Conservation (phyloP, 2,888 invertebrate genomes). For the Agelastica alni region DNA sequence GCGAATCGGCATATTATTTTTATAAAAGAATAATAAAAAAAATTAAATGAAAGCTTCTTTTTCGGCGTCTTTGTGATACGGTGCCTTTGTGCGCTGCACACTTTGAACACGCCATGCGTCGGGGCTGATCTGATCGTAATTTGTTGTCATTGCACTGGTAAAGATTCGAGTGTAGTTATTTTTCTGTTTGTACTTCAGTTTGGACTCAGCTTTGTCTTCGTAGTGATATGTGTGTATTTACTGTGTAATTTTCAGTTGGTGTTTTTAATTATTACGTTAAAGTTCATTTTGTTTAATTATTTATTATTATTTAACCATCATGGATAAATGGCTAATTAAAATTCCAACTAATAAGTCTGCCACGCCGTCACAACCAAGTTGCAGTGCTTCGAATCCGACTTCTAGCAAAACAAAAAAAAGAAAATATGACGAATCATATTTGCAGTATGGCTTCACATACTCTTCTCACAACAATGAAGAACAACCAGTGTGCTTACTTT, state of each 20-base stretch:
- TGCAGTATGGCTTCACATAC: constrained; percentile 10
- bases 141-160: constrained; percentile 11
- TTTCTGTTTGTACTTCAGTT: too few species aligned
- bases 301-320: constrained; percentile 10
- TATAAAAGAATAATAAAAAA: too few species aligned
- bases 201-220: too few species aligned
- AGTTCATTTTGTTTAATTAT: constrained; percentile 10
- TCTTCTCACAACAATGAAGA: constrained; percentile 11
- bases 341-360: constrained; percentile 10
- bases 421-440: constrained; percentile 5
- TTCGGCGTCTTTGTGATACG: too few species aligned
- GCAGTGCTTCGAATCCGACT: constrained; percentile 7
- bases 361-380: constrained; percentile 11
- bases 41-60: too few species aligned
- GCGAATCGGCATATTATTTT: too few species aligned
- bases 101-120: not conserved
- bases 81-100: not conserved
- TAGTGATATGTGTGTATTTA: constrained; percentile 4
- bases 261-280: constrained; percentile 10
- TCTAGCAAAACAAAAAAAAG: constrained; percentile 10
- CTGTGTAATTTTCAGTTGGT: constrained; percentile 12
- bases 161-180: constrained; percentile 12
- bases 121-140: constrained; percentile 7
- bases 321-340: constrained; percentile 11
- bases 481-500: constrained; percentile 11